These are phyloP conservation scores for Melieria crassipennis DNA, from an alignment of 2,888 invertebrate species.

Conservation along the genomic window DNA sequence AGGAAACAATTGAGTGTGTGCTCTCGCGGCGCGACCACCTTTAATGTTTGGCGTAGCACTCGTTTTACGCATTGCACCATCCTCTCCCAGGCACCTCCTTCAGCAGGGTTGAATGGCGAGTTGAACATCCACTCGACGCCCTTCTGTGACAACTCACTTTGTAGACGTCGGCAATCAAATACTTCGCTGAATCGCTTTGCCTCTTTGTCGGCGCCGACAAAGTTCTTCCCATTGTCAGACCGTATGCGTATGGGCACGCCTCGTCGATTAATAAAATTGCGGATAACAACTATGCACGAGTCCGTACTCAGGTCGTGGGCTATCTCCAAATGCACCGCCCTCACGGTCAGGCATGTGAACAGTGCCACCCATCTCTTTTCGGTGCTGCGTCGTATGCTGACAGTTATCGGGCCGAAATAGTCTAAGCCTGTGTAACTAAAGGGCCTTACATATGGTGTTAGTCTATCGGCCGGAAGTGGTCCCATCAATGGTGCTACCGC, in stretches of 20 bases:
- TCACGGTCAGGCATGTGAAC: too few species aligned
- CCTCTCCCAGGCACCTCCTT: constrained; percentile 32
- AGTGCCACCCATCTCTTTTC: too few species aligned
- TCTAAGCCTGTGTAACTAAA: constrained; percentile 31
- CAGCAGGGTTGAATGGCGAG: constrained; percentile 12
- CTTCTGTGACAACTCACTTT: constrained; percentile 27
- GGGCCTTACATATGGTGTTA: constrained; percentile 23
- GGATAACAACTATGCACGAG: too few species aligned
- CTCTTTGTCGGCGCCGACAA: not conserved
- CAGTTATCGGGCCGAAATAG: constrained; percentile 33
- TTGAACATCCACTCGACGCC: constrained; percentile 41
- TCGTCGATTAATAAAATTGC: too few species aligned
- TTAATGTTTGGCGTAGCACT: constrained; percentile 25
- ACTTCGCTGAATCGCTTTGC: constrained; percentile 18
- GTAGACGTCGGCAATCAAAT: constrained; percentile 19
- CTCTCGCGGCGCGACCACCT: not conserved
- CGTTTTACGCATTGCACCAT: not conserved
- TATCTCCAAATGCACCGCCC: too few species aligned
- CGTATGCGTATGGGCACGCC: too few species aligned
- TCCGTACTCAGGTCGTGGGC: too few species aligned
- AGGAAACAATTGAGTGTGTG: not conserved
- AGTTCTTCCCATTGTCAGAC: too few species aligned
- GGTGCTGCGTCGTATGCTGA: constrained; percentile 19
- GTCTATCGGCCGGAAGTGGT: constrained; percentile 24
- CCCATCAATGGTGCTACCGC: constrained; percentile 41